These are phyloP conservation scores for Anguilla japonica DNA, from an alignment of 2,113 vertebrate genomes.

Conservation along the genomic window DNA sequence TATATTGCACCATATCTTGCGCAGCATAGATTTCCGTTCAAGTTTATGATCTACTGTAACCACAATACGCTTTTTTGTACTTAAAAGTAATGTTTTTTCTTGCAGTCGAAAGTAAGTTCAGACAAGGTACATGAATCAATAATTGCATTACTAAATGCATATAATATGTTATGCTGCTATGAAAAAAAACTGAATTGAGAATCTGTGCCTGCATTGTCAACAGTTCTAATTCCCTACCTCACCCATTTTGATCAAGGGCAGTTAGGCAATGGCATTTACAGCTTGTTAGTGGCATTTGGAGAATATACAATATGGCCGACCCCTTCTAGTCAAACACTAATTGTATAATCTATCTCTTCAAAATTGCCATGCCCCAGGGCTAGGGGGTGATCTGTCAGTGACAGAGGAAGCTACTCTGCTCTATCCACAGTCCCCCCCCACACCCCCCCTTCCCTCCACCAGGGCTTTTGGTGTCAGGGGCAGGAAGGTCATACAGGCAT, in stretches of 20 bases:
- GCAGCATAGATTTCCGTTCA: too few species aligned
- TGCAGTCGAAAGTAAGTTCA: background rate
- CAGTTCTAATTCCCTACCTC: background rate
- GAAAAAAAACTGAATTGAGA: background rate
- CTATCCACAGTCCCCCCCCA: constrained; percentile 12
- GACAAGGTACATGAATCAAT: too few species aligned
- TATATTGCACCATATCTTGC: too few species aligned
- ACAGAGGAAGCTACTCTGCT: constrained; percentile 15
- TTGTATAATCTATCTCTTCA: constrained; percentile 32
- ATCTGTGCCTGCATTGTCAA: background rate
- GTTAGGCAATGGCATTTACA: constrained; percentile 11
- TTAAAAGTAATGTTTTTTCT: background rate
- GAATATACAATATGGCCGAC: constrained; percentile 5
- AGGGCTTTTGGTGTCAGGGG: constrained; percentile 3
- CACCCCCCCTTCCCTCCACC: constrained; percentile 11
- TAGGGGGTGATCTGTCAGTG: constrained; percentile 21
- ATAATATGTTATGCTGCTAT: too few species aligned
- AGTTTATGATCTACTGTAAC: background rate
- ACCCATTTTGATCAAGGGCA: background rate
- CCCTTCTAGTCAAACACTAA: constrained; percentile 14
- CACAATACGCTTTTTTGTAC: background rate
- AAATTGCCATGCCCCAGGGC: constrained; percentile 19
- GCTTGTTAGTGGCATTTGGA: constrained; percentile 30
- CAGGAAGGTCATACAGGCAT: background rate
- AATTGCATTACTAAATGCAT: too few species aligned